These are phyloP conservation scores for Leptopilina syphax DNA, from an alignment of 2,888 invertebrate genomes.

Conservation along the genomic window DNA sequence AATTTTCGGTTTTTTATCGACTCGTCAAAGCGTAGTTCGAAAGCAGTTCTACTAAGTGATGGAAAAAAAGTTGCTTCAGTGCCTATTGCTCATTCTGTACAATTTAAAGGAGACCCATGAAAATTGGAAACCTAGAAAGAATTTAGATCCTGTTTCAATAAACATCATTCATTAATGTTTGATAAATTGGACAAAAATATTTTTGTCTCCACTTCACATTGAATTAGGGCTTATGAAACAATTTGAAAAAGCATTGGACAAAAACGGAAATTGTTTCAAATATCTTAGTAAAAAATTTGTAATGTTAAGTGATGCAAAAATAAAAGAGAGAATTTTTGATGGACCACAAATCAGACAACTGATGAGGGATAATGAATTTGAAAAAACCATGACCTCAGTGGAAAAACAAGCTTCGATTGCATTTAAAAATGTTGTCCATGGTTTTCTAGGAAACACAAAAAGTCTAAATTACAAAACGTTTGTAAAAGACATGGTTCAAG, in stretches of 20 bases:
- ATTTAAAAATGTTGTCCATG: neutral
- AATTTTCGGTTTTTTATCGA: conserved; percentile 54
- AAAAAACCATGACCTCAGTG: neutral
- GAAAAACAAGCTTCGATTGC: neutral
- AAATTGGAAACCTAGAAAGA: conserved; percentile 9
- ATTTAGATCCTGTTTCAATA: conserved; percentile 29
- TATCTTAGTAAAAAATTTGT: no score
- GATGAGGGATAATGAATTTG: no score
- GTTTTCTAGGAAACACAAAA: neutral
- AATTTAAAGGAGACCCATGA: neutral
- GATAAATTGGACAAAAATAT: conserved; percentile 20
- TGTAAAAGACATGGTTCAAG: neutral
- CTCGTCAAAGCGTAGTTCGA: conserved; percentile 50
- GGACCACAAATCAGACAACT: no score
- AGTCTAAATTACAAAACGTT: no score
- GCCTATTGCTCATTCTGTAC: neutral
- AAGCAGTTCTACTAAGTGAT: conserved; percentile 47
- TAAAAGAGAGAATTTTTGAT: no score
- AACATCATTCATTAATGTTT: conserved; percentile 31
- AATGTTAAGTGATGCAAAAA: no score
- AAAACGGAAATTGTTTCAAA: no score
- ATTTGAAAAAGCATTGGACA: no score
- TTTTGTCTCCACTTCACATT: conserved; percentile 41
- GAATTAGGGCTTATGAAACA: conserved; percentile 2
- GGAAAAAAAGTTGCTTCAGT: conserved; percentile 42